phyloP scores from a whole-genome alignment of 2,797 vertebrate species.

The Platalea minor region DNA sequence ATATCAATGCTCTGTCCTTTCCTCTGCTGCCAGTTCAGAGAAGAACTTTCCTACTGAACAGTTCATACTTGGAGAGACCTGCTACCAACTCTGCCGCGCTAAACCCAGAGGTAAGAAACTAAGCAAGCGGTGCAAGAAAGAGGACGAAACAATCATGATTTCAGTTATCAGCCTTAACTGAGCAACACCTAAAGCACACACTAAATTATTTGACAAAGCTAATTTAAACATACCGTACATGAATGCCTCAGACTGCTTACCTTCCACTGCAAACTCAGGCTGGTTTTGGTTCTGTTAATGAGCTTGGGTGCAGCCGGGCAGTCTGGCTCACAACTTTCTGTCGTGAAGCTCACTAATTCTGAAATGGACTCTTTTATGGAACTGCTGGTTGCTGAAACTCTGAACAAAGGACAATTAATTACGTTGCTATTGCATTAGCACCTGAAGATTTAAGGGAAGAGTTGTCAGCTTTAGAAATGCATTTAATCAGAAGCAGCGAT shows the following conservation, averaged over 20 bases:
- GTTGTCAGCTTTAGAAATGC: neutral
- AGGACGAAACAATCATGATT: neutral
- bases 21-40: neutral
- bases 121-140: neutral
- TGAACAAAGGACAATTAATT: constrained; percentile 43
- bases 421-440: neutral
- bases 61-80: neutral
- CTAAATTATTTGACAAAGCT: fast-evolving
- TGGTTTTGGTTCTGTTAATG: constrained; percentile 76
- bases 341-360: constrained; percentile 78
- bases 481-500: neutral
- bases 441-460: neutral
- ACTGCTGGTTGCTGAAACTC: constrained; percentile 75
- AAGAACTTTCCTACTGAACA: neutral
- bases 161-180: neutral
- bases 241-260: constrained; percentile 25
- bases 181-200: neutral
- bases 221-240: fast-evolving
- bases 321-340: constrained; percentile 77
- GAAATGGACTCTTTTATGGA: constrained; percentile 74
- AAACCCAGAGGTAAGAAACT: neutral
- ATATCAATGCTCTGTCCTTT: neutral
- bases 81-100: neutral
- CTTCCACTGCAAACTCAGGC: constrained; percentile 80
- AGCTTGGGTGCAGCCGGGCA: constrained; percentile 76